A percentile compares a stretch with the other conserved stretches of the same genome.
These are phyloP conservation scores for Napeogenes sylphis DNA, from an alignment of 2,888 invertebrate genomes.

Conservation along the genomic window DNA sequence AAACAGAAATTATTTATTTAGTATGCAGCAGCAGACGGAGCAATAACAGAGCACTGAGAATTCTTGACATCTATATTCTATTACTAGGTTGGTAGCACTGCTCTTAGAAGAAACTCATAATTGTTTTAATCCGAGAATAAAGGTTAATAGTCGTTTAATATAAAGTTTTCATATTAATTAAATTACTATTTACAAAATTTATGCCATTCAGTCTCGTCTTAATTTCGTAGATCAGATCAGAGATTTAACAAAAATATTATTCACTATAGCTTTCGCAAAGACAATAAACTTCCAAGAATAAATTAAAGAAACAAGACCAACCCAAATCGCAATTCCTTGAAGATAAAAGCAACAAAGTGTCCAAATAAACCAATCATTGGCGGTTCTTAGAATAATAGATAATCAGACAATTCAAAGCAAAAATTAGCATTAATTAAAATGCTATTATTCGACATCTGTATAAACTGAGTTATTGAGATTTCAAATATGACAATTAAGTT, in stretches of 20 bases:
- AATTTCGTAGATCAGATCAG: neutral
- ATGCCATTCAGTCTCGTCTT: neutral
- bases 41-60: conserved; percentile 19
- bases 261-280: neutral
- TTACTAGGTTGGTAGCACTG: too few species aligned
- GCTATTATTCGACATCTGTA: too few species aligned
- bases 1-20: conserved; percentile 7
- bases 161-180: too few species aligned
- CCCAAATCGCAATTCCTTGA: neutral
- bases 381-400: conserved; percentile 9
- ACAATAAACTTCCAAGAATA: neutral
- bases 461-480: neutral
- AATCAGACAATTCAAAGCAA: neutral
- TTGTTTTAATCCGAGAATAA: too few species aligned
- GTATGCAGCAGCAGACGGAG: conserved; percentile 15
- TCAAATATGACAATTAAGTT: neutral
- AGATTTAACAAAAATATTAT: neutral
- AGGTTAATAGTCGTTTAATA: too few species aligned
- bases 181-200: too few species aligned
- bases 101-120: too few species aligned
- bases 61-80: conserved; percentile 14
- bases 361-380: conserved; percentile 23
- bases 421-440: neutral
- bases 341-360: conserved; percentile 3
- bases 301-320: conserved; percentile 3